phyloP scores from a whole-genome alignment of 2,113 vertebrate genomes.

The Odobenus rosmarus region DNA sequence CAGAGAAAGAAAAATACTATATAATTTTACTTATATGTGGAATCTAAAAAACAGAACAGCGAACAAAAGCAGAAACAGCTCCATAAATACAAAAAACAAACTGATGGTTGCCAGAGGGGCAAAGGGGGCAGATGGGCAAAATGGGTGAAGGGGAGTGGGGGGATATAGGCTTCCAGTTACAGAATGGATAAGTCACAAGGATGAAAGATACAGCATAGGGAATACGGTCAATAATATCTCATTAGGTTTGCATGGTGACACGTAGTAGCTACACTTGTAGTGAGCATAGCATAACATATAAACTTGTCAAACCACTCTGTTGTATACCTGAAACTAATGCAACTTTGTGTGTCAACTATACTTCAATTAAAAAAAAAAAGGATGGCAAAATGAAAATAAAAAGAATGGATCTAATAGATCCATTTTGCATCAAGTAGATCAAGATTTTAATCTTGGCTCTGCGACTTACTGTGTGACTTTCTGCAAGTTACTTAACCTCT shows the following conservation, averaged over 20 bases:
- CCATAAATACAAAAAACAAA: neutral
- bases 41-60: neutral
- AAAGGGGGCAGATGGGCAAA: neutral
- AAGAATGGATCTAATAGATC: neutral
- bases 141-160: neutral
- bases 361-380: neutral
- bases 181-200: neutral
- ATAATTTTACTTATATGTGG: neutral
- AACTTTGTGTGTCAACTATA: neutral
- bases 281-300: neutral
- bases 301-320: neutral
- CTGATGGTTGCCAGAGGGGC: neutral
- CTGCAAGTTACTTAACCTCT: neutral
- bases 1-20: neutral
- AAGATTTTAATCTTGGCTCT: slow-evolving; percentile 3
- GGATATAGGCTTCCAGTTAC: neutral
- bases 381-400: neutral
- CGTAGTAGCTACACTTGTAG: neutral
- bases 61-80: neutral
- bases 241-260: neutral
- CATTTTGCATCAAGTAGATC: neutral
- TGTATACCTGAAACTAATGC: neutral
- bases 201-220: neutral
- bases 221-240: neutral
- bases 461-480: neutral